Percentiles rank a stretch among this genome's conserved stretches.
phyloP scores from a whole-genome alignment of 2,113 vertebrate species.

The Henicopernis longicauda region DNA sequence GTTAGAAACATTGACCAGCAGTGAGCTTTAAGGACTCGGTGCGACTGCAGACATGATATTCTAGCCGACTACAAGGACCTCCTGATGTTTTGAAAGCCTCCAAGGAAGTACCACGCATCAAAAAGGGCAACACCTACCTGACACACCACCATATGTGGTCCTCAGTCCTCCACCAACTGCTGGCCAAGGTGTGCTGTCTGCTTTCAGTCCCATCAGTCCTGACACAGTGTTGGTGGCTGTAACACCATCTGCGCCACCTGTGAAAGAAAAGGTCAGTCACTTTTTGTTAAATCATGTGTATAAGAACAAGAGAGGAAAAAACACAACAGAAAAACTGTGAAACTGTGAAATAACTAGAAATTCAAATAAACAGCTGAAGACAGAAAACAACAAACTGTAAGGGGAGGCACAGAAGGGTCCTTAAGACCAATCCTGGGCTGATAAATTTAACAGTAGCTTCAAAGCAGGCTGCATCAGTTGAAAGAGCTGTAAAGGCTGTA shows the following conservation, averaged over 20 bases:
- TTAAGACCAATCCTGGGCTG: background rate
- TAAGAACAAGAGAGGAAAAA: background rate
- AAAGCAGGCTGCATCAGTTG: background rate
- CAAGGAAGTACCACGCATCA: slow-evolving; percentile 44
- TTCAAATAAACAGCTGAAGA: background rate
- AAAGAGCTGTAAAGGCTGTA: background rate
- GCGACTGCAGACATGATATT: slow-evolving; percentile 38
- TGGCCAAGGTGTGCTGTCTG: slow-evolving; percentile 87
- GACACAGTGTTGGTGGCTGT: slow-evolving; percentile 95
- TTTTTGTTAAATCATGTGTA: background rate
- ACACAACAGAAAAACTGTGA: background rate
- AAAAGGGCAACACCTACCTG: slow-evolving; percentile 80
- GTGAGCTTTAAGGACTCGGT: slow-evolving; percentile 42
- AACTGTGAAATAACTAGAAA: background rate
- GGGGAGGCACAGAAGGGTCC: background rate
- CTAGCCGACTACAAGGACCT: slow-evolving; percentile 40
- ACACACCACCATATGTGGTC: slow-evolving; percentile 86
- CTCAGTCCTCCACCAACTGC: slow-evolving; percentile 74
- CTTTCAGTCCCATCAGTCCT: slow-evolving; percentile 88
- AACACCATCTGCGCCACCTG: slow-evolving; percentile 90
- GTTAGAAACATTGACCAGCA: slow-evolving; percentile 72
- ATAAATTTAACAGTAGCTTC: background rate
- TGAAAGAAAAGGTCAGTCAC: slow-evolving; percentile 6
- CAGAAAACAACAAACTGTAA: background rate
- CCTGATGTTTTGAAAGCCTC: slow-evolving; percentile 52